A percentile compares a stretch with the other conserved stretches of the same genome.
Conservation (phyloP, 2,888 invertebrate genomes). For the Amiota communis region DNA sequence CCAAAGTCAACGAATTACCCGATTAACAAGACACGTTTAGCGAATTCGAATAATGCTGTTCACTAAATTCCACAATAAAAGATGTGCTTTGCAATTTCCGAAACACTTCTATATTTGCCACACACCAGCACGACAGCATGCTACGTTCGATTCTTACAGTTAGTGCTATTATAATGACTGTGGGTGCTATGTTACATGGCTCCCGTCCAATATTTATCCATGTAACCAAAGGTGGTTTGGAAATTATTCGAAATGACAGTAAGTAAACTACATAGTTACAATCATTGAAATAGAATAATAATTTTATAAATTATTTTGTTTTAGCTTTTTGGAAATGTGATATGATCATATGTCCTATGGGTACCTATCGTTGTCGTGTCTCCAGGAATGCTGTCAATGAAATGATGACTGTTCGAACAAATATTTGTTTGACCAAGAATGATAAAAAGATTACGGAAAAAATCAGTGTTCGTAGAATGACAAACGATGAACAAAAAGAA, state of each 20-base stretch:
- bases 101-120: background rate
- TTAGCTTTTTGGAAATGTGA: constrained; percentile 43
- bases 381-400: constrained; percentile 28
- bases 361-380: constrained; percentile 33
- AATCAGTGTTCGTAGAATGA: background rate
- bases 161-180: background rate
- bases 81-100: too few relatives aligned
- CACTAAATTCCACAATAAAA: too few relatives aligned
- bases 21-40: too few relatives aligned
- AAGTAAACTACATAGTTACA: constrained; percentile 31
- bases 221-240: constrained; percentile 29
- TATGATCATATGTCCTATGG: constrained; percentile 37
- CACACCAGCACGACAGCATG: background rate
- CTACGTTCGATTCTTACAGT: background rate
- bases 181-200: background rate
- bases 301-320: background rate
- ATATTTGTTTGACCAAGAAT: constrained; percentile 34
- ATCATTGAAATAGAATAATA: too few relatives aligned
- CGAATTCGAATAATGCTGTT: too few relatives aligned
- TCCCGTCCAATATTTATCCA: background rate
- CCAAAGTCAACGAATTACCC: background rate
- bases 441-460: background rate
- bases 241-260: constrained; percentile 23
- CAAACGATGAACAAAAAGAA: constrained; percentile 15
- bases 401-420: constrained; percentile 29